Conservation (phyloP, 64 coral and sea anemone species). For the Montipora cactus region DNA sequence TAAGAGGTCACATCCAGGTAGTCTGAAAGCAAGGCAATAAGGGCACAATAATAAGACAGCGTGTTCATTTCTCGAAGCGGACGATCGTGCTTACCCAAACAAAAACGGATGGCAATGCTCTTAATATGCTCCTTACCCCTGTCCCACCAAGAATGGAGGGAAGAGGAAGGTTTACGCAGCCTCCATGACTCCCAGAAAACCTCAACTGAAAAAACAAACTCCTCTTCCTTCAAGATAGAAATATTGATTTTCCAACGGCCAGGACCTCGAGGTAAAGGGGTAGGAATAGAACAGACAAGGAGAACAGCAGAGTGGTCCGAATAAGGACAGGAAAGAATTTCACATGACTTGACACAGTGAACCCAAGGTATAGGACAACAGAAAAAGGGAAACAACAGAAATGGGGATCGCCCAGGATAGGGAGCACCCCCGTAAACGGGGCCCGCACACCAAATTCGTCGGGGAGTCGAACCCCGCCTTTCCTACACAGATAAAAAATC, state of each 20-base stretch:
- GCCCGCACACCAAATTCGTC: too few species aligned
- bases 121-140: conserved; percentile 6
- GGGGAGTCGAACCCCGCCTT: too few species aligned
- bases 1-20: too few species aligned
- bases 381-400: too few species aligned
- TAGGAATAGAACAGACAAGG: not conserved
- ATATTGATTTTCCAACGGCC: not conserved
- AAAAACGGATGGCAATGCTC: not conserved
- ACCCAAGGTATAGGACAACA: not conserved
- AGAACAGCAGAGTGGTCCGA: conserved; percentile 41
- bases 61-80: too few species aligned
- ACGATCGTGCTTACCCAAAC: not conserved
- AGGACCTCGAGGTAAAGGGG: not conserved
- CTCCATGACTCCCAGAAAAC: conserved; percentile 5
- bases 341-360: not conserved
- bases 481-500: too few species aligned
- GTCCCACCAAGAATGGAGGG: conserved; percentile 56
- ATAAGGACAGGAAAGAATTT: not conserved
- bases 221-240: not conserved
- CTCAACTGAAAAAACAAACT: not conserved
- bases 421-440: too few species aligned
- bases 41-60: too few species aligned
- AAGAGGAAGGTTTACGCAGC: not conserved
- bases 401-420: too few species aligned
- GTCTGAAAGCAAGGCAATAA: too few species aligned